Conservation (phyloP, 2,888 invertebrate species). For the Folsomia manolachei region DNA sequence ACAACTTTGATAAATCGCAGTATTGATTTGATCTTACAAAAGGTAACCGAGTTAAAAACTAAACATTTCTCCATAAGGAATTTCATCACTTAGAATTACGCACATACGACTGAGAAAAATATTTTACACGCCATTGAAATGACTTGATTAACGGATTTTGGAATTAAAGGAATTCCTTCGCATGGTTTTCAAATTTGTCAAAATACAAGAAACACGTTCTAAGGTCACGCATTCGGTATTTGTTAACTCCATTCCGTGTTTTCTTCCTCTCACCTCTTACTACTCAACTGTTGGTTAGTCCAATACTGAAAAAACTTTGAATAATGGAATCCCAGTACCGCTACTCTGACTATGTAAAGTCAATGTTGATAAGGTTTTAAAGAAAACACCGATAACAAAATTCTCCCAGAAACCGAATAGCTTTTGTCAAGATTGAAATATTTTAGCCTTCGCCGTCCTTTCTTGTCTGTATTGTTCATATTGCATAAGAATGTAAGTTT, state of each 20-base stretch:
- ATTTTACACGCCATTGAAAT: background rate
- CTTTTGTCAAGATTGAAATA: too few species aligned
- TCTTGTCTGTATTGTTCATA: too few species aligned
- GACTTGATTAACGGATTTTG: constrained; percentile 34
- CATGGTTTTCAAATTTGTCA: constrained; percentile 42
- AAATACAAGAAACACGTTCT: constrained; percentile 18
- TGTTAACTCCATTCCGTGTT: background rate
- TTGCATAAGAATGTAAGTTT: too few species aligned
- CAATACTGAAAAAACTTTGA: background rate
- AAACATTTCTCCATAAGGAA: background rate
- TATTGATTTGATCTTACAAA: background rate
- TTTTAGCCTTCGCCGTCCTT: too few species aligned
- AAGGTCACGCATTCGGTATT: constrained; percentile 6
- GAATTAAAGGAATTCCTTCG: constrained; percentile 38
- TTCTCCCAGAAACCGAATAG: too few species aligned
- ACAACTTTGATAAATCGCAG: background rate
- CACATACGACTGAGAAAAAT: background rate
- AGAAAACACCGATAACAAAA: too few species aligned
- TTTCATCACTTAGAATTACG: background rate
- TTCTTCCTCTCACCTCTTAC: constrained; percentile 14
- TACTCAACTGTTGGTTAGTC: background rate
- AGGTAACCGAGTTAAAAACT: background rate
- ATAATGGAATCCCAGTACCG: too few species aligned
- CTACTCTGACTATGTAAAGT: too few species aligned
- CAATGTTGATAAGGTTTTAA: too few species aligned